These are phyloP conservation scores for Macrotus californicus DNA, from an alignment of 2,113 vertebrate genomes.

Conservation along the genomic window DNA sequence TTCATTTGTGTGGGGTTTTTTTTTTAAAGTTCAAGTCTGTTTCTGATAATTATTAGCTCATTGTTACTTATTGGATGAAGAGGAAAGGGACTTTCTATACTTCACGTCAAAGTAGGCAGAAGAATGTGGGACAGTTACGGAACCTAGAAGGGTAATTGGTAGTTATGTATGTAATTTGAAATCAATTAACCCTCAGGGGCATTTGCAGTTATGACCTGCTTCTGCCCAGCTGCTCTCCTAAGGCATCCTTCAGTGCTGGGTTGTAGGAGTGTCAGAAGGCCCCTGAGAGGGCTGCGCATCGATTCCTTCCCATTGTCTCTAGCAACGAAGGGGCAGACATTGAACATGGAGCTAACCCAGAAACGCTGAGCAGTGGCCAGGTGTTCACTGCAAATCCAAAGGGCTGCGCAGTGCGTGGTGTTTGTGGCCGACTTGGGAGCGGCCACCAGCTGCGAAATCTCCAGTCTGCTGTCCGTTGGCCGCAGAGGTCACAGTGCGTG, in stretches of 20 bases:
- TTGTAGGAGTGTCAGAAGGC: neutral
- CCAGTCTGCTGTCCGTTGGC: neutral
- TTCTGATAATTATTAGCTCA: conserved; percentile 1
- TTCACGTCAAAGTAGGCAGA: neutral
- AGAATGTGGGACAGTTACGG: neutral
- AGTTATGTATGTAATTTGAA: neutral
- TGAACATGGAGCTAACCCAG: neutral
- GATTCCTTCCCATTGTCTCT: neutral
- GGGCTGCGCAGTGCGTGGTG: neutral
- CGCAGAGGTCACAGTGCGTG: neutral
- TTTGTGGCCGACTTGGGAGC: neutral
- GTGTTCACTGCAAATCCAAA: neutral
- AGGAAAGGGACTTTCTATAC: neutral
- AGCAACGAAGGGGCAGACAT: neutral
- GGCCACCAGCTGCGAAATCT: neutral
- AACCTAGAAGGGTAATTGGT: neutral
- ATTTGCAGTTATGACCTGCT: neutral
- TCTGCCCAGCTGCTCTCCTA: neutral
- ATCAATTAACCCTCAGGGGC: neutral
- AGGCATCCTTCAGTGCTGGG: neutral
- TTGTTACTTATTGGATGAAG: neutral
- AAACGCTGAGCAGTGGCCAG: neutral
- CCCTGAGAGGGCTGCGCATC: neutral
- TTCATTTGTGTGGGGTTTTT: neutral
- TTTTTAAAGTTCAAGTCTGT: neutral